Evolutionary conservation across 1,140 invertebrate species (phyloP), one percentile per base, ranked within the genome.

Genomic region (Heliothis subflexa): DNA sequence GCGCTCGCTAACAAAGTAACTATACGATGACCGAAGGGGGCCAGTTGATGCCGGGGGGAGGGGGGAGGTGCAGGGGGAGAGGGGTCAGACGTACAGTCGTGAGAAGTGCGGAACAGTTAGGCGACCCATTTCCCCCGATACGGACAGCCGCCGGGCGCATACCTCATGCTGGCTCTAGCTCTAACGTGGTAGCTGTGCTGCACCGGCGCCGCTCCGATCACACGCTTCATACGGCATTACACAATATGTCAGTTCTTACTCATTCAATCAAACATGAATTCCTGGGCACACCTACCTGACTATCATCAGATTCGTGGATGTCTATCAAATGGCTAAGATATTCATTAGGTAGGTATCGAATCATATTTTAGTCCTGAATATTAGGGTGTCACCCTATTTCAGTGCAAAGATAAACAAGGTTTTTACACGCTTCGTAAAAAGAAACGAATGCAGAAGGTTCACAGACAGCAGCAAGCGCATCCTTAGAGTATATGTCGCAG

Each of bases 101-200:
- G 64, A 49, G 64, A 49, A 25, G 11, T 33, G 45, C 12, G 45
- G 47, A 52, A 70, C 66, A 25, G 66, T 70, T 52, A 70, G 47
- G 10, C 47, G 66, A 52, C 21, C 66, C 47, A 10, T 50, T 70
- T 25, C 47, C 66, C 40, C 21, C 66, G 40, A n/a, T 52, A 47
- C 33, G 33, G n/a, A 14, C 21, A 16, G 18, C 21, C 18, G 47
- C 66, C 18, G 59, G 33, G 57, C 10, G 9, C 18, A 33, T n/a
- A 61, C 14, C 61, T 64, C 45, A 18, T 14, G 25, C 45, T 13
- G n/a, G 16, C 64, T 14, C 64, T 7, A 12, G 64, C 33, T 25
- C 40, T 13, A 11, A 11, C 33, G 66, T 25, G 47, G 5, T 45
- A 12, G 49, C 5, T 14, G 5, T 25, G 21, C 21, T 25, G 21